Percentiles rank a stretch among this genome's conserved stretches.
phyloP scores from a whole-genome alignment of 2,113 vertebrate genomes.

The Oenanthe oenanthe region DNA sequence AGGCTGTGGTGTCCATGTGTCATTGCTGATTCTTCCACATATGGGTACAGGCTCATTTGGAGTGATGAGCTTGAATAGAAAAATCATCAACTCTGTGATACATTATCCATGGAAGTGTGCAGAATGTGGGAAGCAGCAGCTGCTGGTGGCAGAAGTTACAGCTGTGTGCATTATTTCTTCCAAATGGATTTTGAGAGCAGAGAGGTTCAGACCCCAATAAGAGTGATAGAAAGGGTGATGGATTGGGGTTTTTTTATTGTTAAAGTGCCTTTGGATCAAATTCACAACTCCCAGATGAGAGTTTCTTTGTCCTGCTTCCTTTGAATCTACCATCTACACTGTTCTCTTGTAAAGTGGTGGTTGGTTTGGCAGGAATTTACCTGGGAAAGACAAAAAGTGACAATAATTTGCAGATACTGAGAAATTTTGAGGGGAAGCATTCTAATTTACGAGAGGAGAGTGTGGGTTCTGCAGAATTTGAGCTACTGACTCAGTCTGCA shows the following conservation, averaged over 20 bases:
- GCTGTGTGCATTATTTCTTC: not conserved
- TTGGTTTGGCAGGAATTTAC: not conserved
- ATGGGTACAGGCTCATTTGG: not conserved
- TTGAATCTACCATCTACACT: not conserved
- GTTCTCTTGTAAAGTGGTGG: not conserved
- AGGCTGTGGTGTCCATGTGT: not conserved
- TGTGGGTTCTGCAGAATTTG: not conserved
- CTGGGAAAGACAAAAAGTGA: not conserved
- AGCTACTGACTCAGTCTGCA: not conserved
- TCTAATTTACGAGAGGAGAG: not conserved
- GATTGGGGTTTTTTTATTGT: rapidly evolving
- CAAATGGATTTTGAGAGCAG: not conserved
- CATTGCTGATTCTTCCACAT: not conserved
- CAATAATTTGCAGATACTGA: not conserved
- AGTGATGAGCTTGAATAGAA: not conserved
- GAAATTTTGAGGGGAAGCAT: not conserved
- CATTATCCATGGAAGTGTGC: not conserved
- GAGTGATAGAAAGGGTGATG: not conserved
- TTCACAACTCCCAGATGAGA: not conserved
- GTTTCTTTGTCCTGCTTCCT: not conserved
- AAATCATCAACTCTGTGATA: not conserved
- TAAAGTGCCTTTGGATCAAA: not conserved
- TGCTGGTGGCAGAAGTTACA: constrained; percentile 14
- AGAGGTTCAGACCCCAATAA: not conserved
- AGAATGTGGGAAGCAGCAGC: not conserved